Conservation (phyloP, 2,888 invertebrate species). For the Agrotis puta region DNA sequence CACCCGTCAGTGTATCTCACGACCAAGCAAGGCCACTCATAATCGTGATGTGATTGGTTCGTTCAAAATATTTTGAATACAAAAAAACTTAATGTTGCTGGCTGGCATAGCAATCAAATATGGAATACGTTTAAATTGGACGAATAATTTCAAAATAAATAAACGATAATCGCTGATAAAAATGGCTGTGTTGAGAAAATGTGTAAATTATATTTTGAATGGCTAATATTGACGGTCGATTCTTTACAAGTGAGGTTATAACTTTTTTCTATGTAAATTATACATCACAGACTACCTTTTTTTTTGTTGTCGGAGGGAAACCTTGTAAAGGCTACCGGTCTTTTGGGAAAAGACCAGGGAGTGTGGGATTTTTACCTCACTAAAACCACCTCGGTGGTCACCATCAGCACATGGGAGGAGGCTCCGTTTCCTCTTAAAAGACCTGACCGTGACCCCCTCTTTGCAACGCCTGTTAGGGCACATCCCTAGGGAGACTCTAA, state of each 20-base stretch:
- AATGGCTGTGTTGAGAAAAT: conserved; percentile 12
- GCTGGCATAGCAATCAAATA: conserved; percentile 33
- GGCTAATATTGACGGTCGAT: not conserved
- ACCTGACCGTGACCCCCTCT: too few species aligned
- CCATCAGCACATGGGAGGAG: too few species aligned
- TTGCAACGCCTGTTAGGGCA: too few species aligned
- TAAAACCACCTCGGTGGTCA: too few species aligned
- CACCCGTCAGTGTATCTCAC: conserved; percentile 74
- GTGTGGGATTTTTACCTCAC: too few species aligned
- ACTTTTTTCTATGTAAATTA: too few species aligned
- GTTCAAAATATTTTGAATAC: conserved; percentile 60
- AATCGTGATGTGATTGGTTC: conserved; percentile 62
- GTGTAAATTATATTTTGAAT: conserved; percentile 17
- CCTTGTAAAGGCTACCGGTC: too few species aligned
- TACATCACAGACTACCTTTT: too few species aligned
- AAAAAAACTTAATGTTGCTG: conserved; percentile 44
- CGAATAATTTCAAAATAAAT: conserved; percentile 27
- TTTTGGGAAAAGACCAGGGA: too few species aligned
- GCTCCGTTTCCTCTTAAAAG: too few species aligned
- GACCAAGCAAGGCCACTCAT: conserved; percentile 71
- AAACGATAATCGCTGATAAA: conserved; percentile 21
- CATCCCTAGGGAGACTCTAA: too few species aligned
- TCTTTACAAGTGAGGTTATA: not conserved
- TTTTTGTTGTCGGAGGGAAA: too few species aligned
- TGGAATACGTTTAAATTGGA: conserved; percentile 14